phyloP scores from a whole-genome alignment of 2,888 invertebrate species.

The Caenorhabditis plicata region DNA sequence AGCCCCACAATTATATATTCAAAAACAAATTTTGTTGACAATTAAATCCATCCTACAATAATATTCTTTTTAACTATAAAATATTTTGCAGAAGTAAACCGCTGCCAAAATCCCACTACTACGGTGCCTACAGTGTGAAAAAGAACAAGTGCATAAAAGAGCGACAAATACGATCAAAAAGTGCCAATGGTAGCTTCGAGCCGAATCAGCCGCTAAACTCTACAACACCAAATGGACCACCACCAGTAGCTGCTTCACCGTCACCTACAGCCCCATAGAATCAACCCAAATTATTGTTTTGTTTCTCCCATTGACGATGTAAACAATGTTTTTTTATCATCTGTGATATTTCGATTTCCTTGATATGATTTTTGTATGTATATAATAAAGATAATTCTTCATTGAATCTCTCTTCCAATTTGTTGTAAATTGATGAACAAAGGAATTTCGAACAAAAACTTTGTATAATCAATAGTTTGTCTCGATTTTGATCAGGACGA shows the following conservation, averaged over 20 bases:
- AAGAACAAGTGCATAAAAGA: slow-evolving; percentile 19
- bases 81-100: slow-evolving; percentile 21
- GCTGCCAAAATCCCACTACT: slow-evolving; percentile 4
- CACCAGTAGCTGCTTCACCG: background rate
- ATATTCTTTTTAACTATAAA: slow-evolving; percentile 1
- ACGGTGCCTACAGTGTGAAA: slow-evolving; percentile 28
- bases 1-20: background rate
- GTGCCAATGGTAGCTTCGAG: background rate
- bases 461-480: too few relatives aligned
- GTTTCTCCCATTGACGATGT: slow-evolving; percentile 8
- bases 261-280: too few relatives aligned
- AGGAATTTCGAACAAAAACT: too few relatives aligned
- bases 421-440: too few relatives aligned
- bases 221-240: too few relatives aligned
- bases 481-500: too few relatives aligned
- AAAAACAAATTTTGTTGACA: background rate
- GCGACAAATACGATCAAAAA: slow-evolving; percentile 16
- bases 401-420: too few relatives aligned
- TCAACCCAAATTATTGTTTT: background rate
- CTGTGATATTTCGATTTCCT: too few relatives aligned
- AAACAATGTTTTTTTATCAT: slow-evolving; percentile 3
- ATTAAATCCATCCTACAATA: too few relatives aligned
- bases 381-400: too few relatives aligned
- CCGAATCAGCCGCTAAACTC: too few relatives aligned
- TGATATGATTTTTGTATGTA: too few relatives aligned